A percentile compares a stretch with the other conserved stretches of the same genome.
Conservation (phyloP, 2,888 invertebrate genomes). For the Cephus sareptanus region DNA sequence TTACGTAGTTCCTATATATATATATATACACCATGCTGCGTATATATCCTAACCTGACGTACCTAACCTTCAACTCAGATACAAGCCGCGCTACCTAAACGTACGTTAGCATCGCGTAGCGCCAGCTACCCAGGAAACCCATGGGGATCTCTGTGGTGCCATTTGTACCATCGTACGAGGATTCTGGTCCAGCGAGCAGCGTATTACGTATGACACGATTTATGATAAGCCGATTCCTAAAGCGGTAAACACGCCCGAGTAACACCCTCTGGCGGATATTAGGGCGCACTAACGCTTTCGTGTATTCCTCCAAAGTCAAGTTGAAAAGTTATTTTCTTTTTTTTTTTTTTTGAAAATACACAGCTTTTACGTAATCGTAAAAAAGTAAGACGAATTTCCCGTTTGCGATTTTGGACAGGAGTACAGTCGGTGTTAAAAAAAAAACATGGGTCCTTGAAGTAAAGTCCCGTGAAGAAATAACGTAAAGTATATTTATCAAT, state of each 20-base stretch:
- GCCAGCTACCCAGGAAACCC: neutral
- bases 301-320: neutral
- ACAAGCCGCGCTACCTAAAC: neutral
- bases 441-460: neutral
- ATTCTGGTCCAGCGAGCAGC: slow-evolving; percentile 2
- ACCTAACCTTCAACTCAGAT: neutral
- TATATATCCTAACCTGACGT: neutral
- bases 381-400: too few species aligned
- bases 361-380: too few species aligned
- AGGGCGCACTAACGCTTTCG: neutral
- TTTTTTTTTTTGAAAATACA: neutral
- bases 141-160: neutral
- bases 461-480: too few species aligned
- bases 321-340: too few species aligned
- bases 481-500: too few species aligned
- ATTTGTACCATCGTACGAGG: neutral
- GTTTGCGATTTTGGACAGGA: too few species aligned
- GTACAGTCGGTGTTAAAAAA: too few species aligned
- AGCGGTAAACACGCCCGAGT: neutral
- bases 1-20: neutral
- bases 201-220: slow-evolving; percentile 2
- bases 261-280: neutral
- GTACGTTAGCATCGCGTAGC: neutral
- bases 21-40: neutral
- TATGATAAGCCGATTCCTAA: slow-evolving; percentile 2